A percentile compares a stretch with the other conserved stretches of the same genome.
These are phyloP conservation scores for Physeter macrocephalus DNA, from an alignment of 2,113 vertebrate species.

Conservation along the genomic window DNA sequence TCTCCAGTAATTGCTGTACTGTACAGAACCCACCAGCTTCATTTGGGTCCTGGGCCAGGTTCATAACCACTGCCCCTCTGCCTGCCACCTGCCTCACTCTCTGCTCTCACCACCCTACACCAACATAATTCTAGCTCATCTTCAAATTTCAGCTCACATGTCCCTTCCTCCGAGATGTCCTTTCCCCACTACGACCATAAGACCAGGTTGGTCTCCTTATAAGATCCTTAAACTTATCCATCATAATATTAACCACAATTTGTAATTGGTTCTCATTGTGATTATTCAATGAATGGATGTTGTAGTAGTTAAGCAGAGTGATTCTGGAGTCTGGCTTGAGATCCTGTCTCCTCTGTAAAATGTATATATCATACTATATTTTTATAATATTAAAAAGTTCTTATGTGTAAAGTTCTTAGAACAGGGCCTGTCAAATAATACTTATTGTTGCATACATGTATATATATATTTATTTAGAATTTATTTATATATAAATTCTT, in stretches of 20 bases:
- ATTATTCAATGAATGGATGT: background rate
- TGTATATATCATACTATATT: background rate
- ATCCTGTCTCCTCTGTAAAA: background rate
- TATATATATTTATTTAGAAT: background rate
- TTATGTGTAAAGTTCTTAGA: background rate
- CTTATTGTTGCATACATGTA: background rate
- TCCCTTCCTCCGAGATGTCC: background rate
- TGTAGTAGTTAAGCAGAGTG: background rate
- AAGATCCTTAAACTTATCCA: background rate
- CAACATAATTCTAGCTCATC: background rate
- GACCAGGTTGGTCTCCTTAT: background rate
- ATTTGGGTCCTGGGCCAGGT: background rate
- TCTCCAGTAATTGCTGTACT: background rate
- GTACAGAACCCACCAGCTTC: background rate
- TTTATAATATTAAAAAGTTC: background rate
- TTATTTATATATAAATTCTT: background rate
- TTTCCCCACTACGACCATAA: background rate
- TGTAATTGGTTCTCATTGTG: background rate
- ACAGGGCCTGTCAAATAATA: background rate
- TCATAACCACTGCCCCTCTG: background rate
- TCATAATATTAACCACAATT: background rate
- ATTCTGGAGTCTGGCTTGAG: background rate
- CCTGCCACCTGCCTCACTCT: background rate
- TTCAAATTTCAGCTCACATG: background rate
- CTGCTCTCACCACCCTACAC: background rate